Base-by-base conservation (phyloP, 2,113 vertebrate genomes). In the Willisornis vidua region DNA sequence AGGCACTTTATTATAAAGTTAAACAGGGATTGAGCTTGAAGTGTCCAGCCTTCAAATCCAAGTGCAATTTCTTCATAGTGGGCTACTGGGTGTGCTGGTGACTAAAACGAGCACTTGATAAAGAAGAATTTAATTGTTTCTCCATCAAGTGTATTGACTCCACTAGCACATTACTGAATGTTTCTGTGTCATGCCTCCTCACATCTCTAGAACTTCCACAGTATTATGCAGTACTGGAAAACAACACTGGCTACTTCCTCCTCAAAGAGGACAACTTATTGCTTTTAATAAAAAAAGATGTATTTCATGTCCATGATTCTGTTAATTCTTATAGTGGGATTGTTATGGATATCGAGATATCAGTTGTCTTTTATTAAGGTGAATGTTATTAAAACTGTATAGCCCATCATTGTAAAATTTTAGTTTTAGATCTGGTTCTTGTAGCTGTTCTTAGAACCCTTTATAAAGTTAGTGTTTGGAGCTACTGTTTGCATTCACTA, bases 181-280 rank as follows among this genome's bases (percentile, higher is more conserved):
- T 33, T 62, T 58, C 28, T 4, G 0, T 66, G 1, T 41, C 33
- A 5, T 0, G 0, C 37, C 20, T 76, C 3, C 14, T 73, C 9
- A 2, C 10, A 7, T 4, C 33, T 55, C 16, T 78, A 9, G 52
- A 12, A 25, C 15, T 67, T 71, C 25, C 28, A 46, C 25, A 58
- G 37, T 13, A 28, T 31, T 31, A 14, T 49, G 31, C 19, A 90
- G n/a, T 14, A 25, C 41, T 51, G 29, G 35, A 85, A 91, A 82
- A 31, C 13, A 0, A 1, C 22, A 31, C 22, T 31, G 25, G 16
- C 11, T 85, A 0, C 29, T 73, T 89, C 12, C 7, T 51, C 7
- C 16, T 39, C 35, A 43, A 15, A 49, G 39, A 61, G 29, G 49
- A 70, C 52, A 76, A 43, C 2, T 3, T 35, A 4, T 28, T 63